Percentiles rank a stretch among this genome's conserved stretches.
Evolutionary conservation across 64 coral and sea anemone genomes (phyloP).

Genomic region (Actinia tenebrosa): DNA sequence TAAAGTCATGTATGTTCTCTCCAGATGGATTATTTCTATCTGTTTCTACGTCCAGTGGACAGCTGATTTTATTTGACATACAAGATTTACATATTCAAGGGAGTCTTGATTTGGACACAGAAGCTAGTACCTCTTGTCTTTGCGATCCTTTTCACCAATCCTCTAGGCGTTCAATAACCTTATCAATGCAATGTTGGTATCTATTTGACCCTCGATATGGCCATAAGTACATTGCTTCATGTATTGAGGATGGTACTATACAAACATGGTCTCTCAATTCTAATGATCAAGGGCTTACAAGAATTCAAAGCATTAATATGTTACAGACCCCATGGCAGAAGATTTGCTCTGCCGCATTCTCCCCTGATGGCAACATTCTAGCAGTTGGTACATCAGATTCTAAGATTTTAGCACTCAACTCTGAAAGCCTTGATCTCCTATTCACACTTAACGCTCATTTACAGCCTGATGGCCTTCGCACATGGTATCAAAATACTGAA

Average conservation of each 20-base stretch:
- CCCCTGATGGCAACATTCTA: slow-evolving; percentile 75
- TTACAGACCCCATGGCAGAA: slow-evolving; percentile 92
- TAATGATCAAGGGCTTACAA: slow-evolving; percentile 63
- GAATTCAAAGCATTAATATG: slow-evolving; percentile 69
- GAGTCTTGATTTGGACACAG: slow-evolving; percentile 67
- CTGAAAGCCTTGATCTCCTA: slow-evolving; percentile 69
- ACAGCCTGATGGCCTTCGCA: slow-evolving; percentile 82
- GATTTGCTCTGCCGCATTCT: slow-evolving; percentile 75
- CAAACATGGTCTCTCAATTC: slow-evolving; percentile 75
- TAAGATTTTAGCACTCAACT: slow-evolving; percentile 73
- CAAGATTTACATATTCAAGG: slow-evolving; percentile 82
- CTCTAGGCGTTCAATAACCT: slow-evolving; percentile 47
- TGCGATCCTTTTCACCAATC: slow-evolving; percentile 67
- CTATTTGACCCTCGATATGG: slow-evolving; percentile 89
- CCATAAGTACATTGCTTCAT: slow-evolving; percentile 84
- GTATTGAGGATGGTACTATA: slow-evolving; percentile 81
- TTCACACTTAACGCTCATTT: slow-evolving; percentile 81
- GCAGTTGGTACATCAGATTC: slow-evolving; percentile 91
- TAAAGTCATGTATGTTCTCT: slow-evolving; percentile 77
- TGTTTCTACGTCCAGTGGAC: slow-evolving; percentile 62
- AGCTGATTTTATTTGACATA: slow-evolving; percentile 79
- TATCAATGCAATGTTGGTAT: slow-evolving; percentile 79
- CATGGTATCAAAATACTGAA: slow-evolving; percentile 93
- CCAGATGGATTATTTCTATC: slow-evolving; percentile 83
- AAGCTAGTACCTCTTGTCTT: slow-evolving; percentile 41